A percentile compares a stretch with the other conserved stretches of the same genome.
phyloP scores from a whole-genome alignment of 2,113 vertebrate genomes.

The Mastomys coucha region DNA sequence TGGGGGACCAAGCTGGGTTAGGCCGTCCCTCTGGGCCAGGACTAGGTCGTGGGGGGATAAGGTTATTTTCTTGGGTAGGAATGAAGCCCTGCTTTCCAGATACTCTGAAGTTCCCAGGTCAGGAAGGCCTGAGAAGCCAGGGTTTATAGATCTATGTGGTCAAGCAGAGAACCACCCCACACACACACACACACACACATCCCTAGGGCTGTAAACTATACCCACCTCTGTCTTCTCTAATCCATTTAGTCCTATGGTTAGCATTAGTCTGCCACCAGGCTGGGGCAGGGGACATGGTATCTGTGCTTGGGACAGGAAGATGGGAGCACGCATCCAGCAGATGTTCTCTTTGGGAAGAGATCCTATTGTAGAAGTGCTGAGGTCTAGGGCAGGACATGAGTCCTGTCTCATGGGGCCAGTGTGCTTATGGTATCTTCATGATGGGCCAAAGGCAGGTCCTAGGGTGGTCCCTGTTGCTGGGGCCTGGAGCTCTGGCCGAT shows the following conservation, averaged over 20 bases:
- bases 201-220: accelerated
- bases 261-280: neutral
- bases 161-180: neutral
- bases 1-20: accelerated
- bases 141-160: accelerated
- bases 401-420: neutral
- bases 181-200: too few species aligned
- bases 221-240: neutral
- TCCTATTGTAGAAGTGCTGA: neutral
- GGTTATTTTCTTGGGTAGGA: neutral
- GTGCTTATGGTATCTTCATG: neutral
- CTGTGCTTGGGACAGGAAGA: neutral
- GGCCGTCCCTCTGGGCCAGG: neutral
- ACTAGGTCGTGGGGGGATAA: neutral
- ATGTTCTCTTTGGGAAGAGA: neutral
- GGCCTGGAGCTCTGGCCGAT: neutral
- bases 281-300: accelerated
- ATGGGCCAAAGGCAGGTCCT: neutral
- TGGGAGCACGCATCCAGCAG: neutral
- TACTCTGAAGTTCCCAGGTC: neutral
- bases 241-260: accelerated
- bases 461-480: too few species aligned
- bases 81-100: neutral
- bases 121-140: neutral
- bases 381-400: neutral